Evolutionary conservation across 2,888 invertebrate species (phyloP).

Genomic region (Dyspetes luteomarginatus): DNA sequence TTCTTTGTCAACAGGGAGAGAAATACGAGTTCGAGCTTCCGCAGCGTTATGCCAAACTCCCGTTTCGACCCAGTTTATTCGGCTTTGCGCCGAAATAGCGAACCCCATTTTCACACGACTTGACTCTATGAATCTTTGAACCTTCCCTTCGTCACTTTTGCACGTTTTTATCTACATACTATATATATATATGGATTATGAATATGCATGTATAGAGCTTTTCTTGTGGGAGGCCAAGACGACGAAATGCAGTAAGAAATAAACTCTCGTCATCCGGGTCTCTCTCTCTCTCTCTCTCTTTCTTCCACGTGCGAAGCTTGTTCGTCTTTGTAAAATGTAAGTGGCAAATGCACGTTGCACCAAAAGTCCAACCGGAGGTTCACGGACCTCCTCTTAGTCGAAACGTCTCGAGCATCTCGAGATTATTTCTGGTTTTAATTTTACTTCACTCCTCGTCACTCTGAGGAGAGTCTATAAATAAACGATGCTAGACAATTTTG

Average conservation of each 20-base stretch:
- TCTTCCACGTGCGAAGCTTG: slow-evolving; percentile 5
- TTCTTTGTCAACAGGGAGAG: neutral
- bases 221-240: slow-evolving; percentile 38
- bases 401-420: slow-evolving; percentile 32
- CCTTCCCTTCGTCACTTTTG: slow-evolving; percentile 3
- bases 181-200: too few species aligned
- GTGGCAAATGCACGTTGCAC: slow-evolving; percentile 11
- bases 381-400: slow-evolving; percentile 40
- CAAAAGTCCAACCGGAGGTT: slow-evolving; percentile 18
- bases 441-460: slow-evolving; percentile 3
- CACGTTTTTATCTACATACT: neutral
- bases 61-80: slow-evolving; percentile 60
- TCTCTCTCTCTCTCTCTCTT: slow-evolving; percentile 8
- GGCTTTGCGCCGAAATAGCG: slow-evolving; percentile 64
- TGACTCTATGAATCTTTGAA: slow-evolving; percentile 28
- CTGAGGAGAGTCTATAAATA: slow-evolving; percentile 21
- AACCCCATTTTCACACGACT: slow-evolving; percentile 23
- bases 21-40: slow-evolving; percentile 45
- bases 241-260: slow-evolving; percentile 50
- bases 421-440: slow-evolving; percentile 55
- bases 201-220: neutral
- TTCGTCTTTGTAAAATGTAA: slow-evolving; percentile 34
- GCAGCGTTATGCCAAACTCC: slow-evolving; percentile 60
- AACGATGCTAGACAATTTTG: neutral
- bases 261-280: slow-evolving; percentile 54